Conservation (phyloP, 1,140 invertebrate genomes). For the Cardiocondyla obscurior region DNA sequence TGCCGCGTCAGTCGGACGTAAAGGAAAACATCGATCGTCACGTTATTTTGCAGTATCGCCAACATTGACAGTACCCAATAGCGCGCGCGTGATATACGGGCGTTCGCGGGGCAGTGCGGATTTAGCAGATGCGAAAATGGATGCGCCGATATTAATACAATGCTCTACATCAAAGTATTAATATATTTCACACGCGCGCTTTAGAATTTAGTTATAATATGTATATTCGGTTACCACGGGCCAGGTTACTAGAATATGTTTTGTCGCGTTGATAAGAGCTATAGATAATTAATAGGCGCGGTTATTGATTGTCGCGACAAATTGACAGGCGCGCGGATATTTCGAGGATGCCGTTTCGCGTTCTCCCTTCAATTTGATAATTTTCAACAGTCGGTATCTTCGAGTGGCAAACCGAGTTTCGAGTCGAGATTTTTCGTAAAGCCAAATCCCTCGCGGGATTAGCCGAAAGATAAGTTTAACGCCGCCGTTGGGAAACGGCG, state of each 20-base stretch:
- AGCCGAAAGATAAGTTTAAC: background rate
- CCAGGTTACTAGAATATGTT: background rate
- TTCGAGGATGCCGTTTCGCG: background rate
- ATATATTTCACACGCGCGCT: background rate
- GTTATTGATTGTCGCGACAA: background rate
- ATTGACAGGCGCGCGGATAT: background rate
- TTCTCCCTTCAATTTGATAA: background rate
- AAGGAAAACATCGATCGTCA: conserved; percentile 24
- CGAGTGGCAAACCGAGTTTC: background rate
- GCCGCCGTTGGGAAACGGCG: background rate
- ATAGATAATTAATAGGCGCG: background rate
- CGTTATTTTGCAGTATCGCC: conserved; percentile 8
- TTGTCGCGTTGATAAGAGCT: no score
- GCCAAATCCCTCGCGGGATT: background rate
- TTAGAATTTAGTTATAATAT: background rate
- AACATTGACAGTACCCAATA: conserved; percentile 13
- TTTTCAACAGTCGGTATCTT: background rate
- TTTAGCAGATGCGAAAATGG: conserved; percentile 15
- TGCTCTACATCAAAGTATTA: background rate
- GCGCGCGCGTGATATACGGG: background rate
- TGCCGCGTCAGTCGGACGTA: background rate
- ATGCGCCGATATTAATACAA: conserved; percentile 7
- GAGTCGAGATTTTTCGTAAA: background rate
- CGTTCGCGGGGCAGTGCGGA: background rate
- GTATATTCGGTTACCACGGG: background rate